phyloP scores from a whole-genome alignment of 1,140 invertebrate species.

The Chrysomallon squamiferum region DNA sequence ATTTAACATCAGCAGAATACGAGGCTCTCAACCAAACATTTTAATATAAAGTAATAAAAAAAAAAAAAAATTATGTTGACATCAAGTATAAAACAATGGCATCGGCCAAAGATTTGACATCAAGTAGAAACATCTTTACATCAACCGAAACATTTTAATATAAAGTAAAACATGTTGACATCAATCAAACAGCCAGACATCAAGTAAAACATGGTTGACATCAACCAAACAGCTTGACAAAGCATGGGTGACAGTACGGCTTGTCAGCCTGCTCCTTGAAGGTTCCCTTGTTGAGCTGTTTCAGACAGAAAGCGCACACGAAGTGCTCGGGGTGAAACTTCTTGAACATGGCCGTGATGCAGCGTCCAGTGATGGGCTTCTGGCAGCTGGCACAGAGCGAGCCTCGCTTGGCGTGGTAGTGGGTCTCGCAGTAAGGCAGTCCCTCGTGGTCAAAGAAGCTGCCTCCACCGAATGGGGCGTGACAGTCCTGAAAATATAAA shows the following conservation, averaged over 20 bases:
- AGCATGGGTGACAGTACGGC: conserved; percentile 97
- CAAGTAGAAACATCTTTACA: no score
- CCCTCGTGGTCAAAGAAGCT: conserved; percentile 96
- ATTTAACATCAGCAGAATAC: no score
- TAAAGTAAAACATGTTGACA: no score
- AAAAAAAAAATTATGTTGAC: no score
- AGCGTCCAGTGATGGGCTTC: conserved; percentile 91
- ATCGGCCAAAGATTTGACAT: no score
- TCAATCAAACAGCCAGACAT: no score
- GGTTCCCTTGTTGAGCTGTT: conserved; percentile 96
- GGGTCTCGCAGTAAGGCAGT: conserved; percentile 95
- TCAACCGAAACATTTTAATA: no score
- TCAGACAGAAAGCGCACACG: conserved; percentile 96
- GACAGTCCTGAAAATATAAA: conserved; percentile 81
- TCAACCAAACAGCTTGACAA: conserved; percentile 89
- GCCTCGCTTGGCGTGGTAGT: conserved; percentile 95
- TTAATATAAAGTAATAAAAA: no score
- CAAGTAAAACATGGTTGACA: no score
- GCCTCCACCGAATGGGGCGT: conserved; percentile 86
- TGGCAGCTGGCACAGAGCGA: conserved; percentile 97
- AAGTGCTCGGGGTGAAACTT: conserved; percentile 99
- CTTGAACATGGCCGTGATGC: conserved; percentile 98
- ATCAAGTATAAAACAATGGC: no score
- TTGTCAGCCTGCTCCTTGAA: conserved; percentile 94
- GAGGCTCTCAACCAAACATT: no score